A percentile compares a stretch with the other conserved stretches of the same genome.
Conservation (phyloP, 2,888 invertebrate genomes). For the Macrosoma leucophasiata region DNA sequence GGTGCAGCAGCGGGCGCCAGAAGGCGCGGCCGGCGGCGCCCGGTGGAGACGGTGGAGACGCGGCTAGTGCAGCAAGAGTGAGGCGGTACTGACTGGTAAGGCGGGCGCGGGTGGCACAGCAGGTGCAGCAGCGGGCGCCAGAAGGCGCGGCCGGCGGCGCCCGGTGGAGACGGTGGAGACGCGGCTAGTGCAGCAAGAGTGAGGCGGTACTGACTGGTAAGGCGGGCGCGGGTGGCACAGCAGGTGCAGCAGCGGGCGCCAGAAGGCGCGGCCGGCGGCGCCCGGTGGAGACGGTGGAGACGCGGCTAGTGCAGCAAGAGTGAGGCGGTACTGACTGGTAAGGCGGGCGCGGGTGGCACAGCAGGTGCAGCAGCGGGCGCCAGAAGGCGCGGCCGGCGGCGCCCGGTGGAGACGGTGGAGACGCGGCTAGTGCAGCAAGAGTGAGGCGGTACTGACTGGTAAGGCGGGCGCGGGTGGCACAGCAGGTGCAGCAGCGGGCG, state of each 20-base stretch:
- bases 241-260: slow-evolving; percentile 86
- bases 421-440: no score
- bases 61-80: no score
- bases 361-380: slow-evolving; percentile 85
- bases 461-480: slow-evolving; percentile 75
- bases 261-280: slow-evolving; percentile 88
- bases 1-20: slow-evolving; percentile 87
- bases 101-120: slow-evolving; percentile 78
- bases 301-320: no score
- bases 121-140: slow-evolving; percentile 89
- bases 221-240: slow-evolving; percentile 78
- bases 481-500: slow-evolving; percentile 84
- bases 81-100: slow-evolving; percentile 48
- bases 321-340: slow-evolving; percentile 52
- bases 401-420: no score
- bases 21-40: slow-evolving; percentile 87
- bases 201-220: slow-evolving; percentile 50
- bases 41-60: no score
- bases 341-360: slow-evolving; percentile 78
- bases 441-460: slow-evolving; percentile 35
- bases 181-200: no score
- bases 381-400: slow-evolving; percentile 89
- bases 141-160: slow-evolving; percentile 86
- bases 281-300: no score
- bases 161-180: no score